Evolutionary conservation across 1,140 invertebrate species (phyloP), one percentile per base, ranked within the genome.

Genomic region (Temnothorax nylanderi): DNA sequence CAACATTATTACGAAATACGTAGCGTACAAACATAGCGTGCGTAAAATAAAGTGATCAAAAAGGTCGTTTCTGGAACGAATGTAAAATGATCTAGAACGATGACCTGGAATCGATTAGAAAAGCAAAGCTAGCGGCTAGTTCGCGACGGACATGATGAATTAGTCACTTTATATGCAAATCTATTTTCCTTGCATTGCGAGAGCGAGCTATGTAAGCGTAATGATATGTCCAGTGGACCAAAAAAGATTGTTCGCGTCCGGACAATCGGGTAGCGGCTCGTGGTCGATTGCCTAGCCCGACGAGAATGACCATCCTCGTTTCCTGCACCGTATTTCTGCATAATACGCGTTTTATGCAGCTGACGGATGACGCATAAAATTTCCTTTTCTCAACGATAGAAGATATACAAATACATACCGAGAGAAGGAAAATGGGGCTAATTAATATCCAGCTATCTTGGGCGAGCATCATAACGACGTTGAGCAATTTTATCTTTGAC

Each of bases 111-210:
- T 84, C 80, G 80, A 84, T 84, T 84, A 75, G 80, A 32, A 84
- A 75, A 62, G 41, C 32, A 32, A 80, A 60, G 54, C 41, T 58
- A 13, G 60, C 34, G 49, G 47, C 47, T 21, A 56, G 69, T 60
- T 60, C 69, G 54, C 54, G 80, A 32, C 80, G 7, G 54, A 62
- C 80, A 44, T 84, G 80, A 84, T 84, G 80, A 84, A 84, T 84
- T 84, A 84, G 80, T 84, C 80, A 75, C 80, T 84, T 84, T 84
- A 84, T 84, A 84, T 84, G 80, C 80, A 75, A 84, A 84, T 84
- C 80, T 60, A 75, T 84, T 75, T 84, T 84, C 18, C 41, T 74
- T 47, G 41, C 69, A 74, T 47, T 37, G 69, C 69, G 32, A 84
- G 32, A 84, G 21, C 80, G 26, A 62, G 54, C 34, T 69, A 34